Conservation (phyloP, 64 coral and sea anemone species). For the Pocillopora damicornis region DNA sequence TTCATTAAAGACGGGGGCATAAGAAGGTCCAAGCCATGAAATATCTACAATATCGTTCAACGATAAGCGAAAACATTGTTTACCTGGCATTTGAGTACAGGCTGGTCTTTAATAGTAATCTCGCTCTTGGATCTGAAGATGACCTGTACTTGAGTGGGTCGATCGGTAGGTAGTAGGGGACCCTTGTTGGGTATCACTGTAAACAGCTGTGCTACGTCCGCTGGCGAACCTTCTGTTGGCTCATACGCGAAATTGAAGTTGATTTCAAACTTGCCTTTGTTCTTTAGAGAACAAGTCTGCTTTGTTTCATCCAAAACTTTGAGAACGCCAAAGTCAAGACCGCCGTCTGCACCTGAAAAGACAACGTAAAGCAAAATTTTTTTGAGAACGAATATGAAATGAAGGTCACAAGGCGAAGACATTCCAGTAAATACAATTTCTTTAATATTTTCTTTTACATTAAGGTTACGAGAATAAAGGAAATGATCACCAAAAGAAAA, state of each 20-base stretch:
- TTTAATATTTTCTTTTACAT: too few relatives aligned
- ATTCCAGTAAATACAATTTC: too few relatives aligned
- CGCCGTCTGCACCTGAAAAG: conserved; percentile 79
- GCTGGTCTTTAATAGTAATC: conserved; percentile 80
- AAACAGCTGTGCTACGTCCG: conserved; percentile 73
- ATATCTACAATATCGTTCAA: background rate
- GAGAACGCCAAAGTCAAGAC: conserved; percentile 86
- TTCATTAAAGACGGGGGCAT: background rate
- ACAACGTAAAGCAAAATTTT: background rate
- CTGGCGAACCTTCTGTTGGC: conserved; percentile 56
- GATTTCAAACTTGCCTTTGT: conserved; percentile 94
- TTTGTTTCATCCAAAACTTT: conserved; percentile 90
- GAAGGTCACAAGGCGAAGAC: too few relatives aligned
- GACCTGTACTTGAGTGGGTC: conserved; percentile 90
- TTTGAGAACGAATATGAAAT: too few relatives aligned
- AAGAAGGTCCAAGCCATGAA: background rate
- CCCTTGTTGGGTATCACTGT: conserved; percentile 83
- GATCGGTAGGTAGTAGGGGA: conserved; percentile 76
- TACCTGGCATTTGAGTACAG: conserved; percentile 93
- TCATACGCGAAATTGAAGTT: conserved; percentile 92
- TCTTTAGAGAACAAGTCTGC: conserved; percentile 89
- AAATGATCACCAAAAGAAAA: too few relatives aligned
- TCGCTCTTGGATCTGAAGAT: conserved; percentile 94
- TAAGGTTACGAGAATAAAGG: too few relatives aligned
- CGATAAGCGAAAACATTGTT: background rate